Evolutionary conservation across 1,140 invertebrate genomes (phyloP).

Genomic region (Drosophila nikananu): DNA sequence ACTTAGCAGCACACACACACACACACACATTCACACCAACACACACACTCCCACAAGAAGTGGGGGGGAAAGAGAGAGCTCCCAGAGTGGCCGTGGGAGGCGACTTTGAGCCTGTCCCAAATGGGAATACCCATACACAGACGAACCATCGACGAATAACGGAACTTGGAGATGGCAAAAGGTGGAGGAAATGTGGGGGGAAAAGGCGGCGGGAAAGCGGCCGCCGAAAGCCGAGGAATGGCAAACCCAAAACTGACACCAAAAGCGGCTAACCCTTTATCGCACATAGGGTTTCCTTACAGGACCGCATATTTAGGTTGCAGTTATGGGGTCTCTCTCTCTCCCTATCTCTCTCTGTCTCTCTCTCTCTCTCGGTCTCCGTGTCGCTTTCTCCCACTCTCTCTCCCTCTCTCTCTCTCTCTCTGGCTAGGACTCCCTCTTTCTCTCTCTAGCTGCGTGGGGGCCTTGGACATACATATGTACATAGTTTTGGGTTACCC

Average conservation of each 20-base stretch:
- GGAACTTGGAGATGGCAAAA: constrained; percentile 53
- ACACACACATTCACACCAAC: constrained; percentile 46
- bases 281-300: constrained; percentile 86
- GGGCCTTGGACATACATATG: constrained; percentile 45
- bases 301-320: constrained; percentile 86
- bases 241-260: constrained; percentile 85
- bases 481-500: constrained; percentile 77
- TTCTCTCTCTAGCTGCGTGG: constrained; percentile 20
- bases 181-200: neutral
- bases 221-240: constrained; percentile 65
- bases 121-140: constrained; percentile 46
- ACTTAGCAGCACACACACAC: constrained; percentile 18
- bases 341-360: constrained; percentile 26
- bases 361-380: constrained; percentile 13
- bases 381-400: constrained; percentile 22
- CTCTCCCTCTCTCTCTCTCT: constrained; percentile 22
- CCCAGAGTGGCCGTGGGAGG: constrained; percentile 25
- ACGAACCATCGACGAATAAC: constrained; percentile 68
- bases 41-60: neutral
- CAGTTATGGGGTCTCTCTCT: constrained; percentile 68
- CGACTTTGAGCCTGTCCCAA: constrained; percentile 51
- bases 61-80: constrained; percentile 15
- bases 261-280: constrained; percentile 85
- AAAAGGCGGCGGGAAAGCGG: constrained; percentile 8
- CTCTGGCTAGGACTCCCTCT: constrained; percentile 7